Percentiles rank a stretch among this genome's conserved stretches.
These are phyloP conservation scores for Eurystomus glaucurus DNA, from an alignment of 2,797 vertebrate species.

Conservation along the genomic window DNA sequence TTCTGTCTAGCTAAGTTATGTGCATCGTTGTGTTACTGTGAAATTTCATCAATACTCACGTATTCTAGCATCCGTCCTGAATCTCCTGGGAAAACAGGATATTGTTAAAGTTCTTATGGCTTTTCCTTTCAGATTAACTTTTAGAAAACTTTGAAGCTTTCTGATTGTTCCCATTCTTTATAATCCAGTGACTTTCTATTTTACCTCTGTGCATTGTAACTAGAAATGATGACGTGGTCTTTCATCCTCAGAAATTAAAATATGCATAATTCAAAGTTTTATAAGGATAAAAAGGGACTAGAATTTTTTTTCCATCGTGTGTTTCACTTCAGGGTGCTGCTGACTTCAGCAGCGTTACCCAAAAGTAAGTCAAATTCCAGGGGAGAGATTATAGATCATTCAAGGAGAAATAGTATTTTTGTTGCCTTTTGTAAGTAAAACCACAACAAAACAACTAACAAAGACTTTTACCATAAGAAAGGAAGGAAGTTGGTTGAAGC, in stretches of 20 bases:
- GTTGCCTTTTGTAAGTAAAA: background rate
- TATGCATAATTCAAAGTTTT: background rate
- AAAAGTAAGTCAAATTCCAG: background rate
- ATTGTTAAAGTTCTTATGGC: background rate
- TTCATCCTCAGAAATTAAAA: background rate
- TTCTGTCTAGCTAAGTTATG: background rate
- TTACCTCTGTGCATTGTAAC: background rate
- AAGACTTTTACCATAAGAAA: background rate
- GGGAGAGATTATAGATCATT: background rate
- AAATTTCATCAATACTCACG: background rate
- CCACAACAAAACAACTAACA: background rate
- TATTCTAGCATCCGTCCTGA: background rate
- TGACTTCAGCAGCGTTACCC: background rate
- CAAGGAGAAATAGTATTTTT: background rate
- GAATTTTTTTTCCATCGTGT: background rate
- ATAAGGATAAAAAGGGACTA: background rate
- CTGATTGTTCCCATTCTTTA: background rate
- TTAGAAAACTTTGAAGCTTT: background rate
- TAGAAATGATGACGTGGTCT: background rate
- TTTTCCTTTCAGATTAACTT: background rate
- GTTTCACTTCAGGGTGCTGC: background rate
- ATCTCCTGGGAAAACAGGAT: background rate
- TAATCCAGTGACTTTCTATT: background rate
- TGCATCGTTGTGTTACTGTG: background rate
- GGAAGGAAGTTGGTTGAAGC: background rate